phyloP scores from a whole-genome alignment of 2,888 invertebrate species.

The Blastobasis adustella region DNA sequence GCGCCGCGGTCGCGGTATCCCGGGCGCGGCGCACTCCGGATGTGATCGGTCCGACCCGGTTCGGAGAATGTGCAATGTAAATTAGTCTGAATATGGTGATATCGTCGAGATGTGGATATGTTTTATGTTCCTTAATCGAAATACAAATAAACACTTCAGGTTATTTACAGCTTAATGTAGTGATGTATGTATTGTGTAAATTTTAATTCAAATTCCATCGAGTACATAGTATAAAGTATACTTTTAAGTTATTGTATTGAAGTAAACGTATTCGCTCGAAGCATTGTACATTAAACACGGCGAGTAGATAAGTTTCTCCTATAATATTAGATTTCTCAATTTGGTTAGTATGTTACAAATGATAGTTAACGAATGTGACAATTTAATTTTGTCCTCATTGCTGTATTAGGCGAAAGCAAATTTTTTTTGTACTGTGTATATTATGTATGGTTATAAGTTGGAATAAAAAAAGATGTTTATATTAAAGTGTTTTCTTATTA shows the following conservation, averaged over 20 bases:
- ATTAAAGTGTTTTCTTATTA: constrained; percentile 38
- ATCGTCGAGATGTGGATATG: constrained; percentile 70
- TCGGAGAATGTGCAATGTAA: constrained; percentile 69
- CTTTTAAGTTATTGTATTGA: constrained; percentile 72
- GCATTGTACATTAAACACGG: constrained; percentile 71
- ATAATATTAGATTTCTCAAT: constrained; percentile 69
- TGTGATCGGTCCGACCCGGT: constrained; percentile 54
- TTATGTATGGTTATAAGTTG: constrained; percentile 85
- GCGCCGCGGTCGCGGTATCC: constrained; percentile 48
- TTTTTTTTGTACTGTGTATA: constrained; percentile 90
- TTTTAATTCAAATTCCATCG: constrained; percentile 74
- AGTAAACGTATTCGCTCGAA: constrained; percentile 70
- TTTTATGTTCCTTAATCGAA: constrained; percentile 74
- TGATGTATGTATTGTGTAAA: constrained; percentile 73
- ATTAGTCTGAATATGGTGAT: constrained; percentile 73
- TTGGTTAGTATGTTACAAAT: constrained; percentile 65
- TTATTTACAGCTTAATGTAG: constrained; percentile 71
- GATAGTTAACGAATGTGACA: constrained; percentile 64
- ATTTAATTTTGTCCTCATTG: constrained; percentile 71
- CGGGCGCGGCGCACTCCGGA: constrained; percentile 56
- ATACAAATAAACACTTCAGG: constrained; percentile 71
- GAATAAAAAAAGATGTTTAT: constrained; percentile 75
- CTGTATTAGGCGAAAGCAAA: constrained; percentile 73
- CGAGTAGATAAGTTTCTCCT: constrained; percentile 74
- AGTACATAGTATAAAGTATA: constrained; percentile 72